Conservation (phyloP, 2,797 vertebrate genomes). For the Gymnothorax javanicus region DNA sequence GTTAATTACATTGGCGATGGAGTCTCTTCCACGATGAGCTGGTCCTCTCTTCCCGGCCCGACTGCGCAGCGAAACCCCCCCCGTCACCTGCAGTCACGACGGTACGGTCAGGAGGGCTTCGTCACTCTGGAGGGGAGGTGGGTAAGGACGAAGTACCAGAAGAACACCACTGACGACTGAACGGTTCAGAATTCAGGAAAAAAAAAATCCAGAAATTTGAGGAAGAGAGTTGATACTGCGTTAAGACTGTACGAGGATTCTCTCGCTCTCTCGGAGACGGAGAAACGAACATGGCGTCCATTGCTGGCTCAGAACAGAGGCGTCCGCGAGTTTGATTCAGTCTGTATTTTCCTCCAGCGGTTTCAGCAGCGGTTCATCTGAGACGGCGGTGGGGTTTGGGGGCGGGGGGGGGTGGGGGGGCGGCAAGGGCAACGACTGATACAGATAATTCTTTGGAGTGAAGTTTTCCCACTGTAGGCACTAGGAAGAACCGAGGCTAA, state of each 20-base stretch:
- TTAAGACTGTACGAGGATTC: constrained; percentile 47
- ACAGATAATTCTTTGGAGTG: constrained; percentile 95
- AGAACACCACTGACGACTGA: constrained; percentile 41
- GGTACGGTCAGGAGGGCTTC: constrained; percentile 61
- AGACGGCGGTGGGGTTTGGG: constrained; percentile 37
- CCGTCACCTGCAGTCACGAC: constrained; percentile 69
- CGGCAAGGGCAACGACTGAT: constrained; percentile 75
- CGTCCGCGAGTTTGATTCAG: constrained; percentile 40
- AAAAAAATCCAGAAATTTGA: not conserved
- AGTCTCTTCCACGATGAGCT: constrained; percentile 74
- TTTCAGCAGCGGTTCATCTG: constrained; percentile 63
- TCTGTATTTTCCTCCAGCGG: constrained; percentile 22
- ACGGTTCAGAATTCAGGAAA: constrained; percentile 51
- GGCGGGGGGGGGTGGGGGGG: constrained; percentile 66
- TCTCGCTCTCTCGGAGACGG: constrained; percentile 59
- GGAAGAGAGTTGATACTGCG: constrained; percentile 49
- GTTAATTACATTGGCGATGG: constrained; percentile 81
- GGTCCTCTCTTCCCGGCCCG: constrained; percentile 69
- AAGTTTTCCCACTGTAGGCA: constrained; percentile 95
- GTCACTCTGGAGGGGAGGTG: constrained; percentile 35
- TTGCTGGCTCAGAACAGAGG: constrained; percentile 71
- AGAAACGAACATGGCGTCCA: constrained; percentile 51
- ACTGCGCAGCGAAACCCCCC: constrained; percentile 69
- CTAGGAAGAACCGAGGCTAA: constrained; percentile 92
- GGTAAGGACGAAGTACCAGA: constrained; percentile 30